Base-by-base conservation (phyloP, 2,888 invertebrate species). In the Eudasyphora cyanicolor region DNA sequence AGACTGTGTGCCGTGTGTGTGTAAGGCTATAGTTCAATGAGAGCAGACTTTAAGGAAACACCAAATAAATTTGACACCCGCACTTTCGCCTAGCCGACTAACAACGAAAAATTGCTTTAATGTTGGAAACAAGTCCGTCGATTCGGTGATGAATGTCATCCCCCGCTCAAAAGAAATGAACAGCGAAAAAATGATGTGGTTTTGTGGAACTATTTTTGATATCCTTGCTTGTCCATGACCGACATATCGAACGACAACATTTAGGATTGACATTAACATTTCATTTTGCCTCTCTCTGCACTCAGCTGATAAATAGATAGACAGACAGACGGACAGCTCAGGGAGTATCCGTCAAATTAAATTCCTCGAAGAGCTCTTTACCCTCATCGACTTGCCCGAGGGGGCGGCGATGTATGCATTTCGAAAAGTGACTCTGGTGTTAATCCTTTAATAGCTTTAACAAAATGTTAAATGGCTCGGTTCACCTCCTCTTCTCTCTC, bases 381-480 rank as follows among this genome's bases (percentile, higher is more conserved):
- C 57, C 57, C 49, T 49, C 49, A 17, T 49, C 49, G 6, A 10
- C 45, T 14, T n/a, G n/a, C n/a, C n/a, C n/a, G n/a, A 45, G n/a
- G 1, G 45, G 4, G 45, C 27, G 14, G 27, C 14, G 57, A 57
- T 27, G 19, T 24, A 60, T 60, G 19, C 29, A 60, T 60, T 32
- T 60, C 60, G 27, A 29, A n/a, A 29, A 60, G 1, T 45, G 45
- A 45, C 45, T 45, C 45, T 45, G 45, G 67, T 21, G 57, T 19
- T 49, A 86, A 86, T 86, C 86, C 86, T 86, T 86, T 85, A 86
- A 86, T 86, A 81, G 84, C 81, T 79, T 85, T 85, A 83, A 83
- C 86, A 82, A 78, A 81, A 84, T 84, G 75, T 84, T 84, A 84
- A 84, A 84, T 81, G 81, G 81, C 81, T 69, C 60, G 24, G n/a